Conservation (phyloP, 2,113 vertebrate species). For the Pipra filicauda region DNA sequence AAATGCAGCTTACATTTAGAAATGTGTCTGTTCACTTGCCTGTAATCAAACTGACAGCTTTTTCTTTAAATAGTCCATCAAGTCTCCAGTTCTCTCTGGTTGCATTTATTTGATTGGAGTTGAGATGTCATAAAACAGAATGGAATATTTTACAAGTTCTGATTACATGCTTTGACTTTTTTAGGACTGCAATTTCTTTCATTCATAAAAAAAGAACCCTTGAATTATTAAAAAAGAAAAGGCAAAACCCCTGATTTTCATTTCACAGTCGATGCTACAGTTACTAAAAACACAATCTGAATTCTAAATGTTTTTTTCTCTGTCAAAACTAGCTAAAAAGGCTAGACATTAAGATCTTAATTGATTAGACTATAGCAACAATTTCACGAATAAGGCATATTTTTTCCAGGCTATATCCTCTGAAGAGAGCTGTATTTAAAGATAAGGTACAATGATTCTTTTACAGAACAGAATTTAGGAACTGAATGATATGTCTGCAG, state of each 20-base stretch:
- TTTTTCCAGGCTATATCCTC: slow-evolving; percentile 26
- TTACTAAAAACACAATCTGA: slow-evolving; percentile 12
- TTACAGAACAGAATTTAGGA: neutral
- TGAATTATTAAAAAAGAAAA: slow-evolving; percentile 14
- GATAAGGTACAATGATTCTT: slow-evolving; percentile 7
- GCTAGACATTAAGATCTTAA: slow-evolving; percentile 14
- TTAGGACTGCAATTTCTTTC: slow-evolving; percentile 46
- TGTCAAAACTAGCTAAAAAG: slow-evolving; percentile 3
- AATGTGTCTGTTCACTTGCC: slow-evolving; percentile 43
- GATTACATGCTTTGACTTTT: slow-evolving; percentile 39
- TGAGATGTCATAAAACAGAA: slow-evolving; percentile 61
- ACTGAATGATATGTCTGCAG: neutral
- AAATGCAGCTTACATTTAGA: slow-evolving; percentile 51
- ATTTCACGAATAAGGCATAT: neutral
- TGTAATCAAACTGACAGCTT: slow-evolving; percentile 62
- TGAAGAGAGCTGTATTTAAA: slow-evolving; percentile 24
- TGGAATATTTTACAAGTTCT: slow-evolving; percentile 53
- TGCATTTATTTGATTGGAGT: slow-evolving; percentile 56
- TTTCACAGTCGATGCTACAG: slow-evolving; percentile 26
- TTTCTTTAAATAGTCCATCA: slow-evolving; percentile 67
- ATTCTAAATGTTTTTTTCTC: neutral
- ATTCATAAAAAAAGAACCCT: neutral
- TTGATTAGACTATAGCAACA: slow-evolving; percentile 21
- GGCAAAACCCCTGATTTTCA: neutral
- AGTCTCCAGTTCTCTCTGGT: neutral